These are phyloP conservation scores for Aphelenchoides bicaudatus DNA, from an alignment of 2,888 invertebrate genomes.

Conservation along the genomic window DNA sequence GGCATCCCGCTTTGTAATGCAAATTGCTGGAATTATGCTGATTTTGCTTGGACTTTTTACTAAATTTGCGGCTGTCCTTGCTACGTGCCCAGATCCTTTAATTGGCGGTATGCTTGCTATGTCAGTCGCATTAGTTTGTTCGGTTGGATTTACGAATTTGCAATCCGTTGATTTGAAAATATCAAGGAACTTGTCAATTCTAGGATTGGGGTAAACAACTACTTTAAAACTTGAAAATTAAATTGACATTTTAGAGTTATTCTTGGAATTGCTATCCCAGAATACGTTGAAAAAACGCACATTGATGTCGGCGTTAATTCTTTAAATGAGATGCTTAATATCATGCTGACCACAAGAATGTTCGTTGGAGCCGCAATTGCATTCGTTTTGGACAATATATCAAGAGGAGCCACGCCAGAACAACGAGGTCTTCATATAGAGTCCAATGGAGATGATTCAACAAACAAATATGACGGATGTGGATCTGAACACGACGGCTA, in stretches of 20 bases:
- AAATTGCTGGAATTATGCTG: constrained; percentile 46
- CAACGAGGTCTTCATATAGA: constrained; percentile 57
- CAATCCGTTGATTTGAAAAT: constrained; percentile 28
- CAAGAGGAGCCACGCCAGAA: constrained; percentile 37
- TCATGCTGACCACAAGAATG: constrained; percentile 52
- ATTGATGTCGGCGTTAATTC: constrained; percentile 24
- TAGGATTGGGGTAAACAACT: too few relatives aligned
- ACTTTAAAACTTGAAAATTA: too few relatives aligned
- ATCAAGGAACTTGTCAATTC: constrained; percentile 37
- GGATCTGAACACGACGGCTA: too few relatives aligned
- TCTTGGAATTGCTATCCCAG: constrained; percentile 37
- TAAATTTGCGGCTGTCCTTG: constrained; percentile 45
- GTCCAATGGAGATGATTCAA: too few relatives aligned
- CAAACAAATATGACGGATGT: too few relatives aligned
- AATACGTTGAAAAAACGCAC: constrained; percentile 24
- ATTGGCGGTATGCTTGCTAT: constrained; percentile 51
- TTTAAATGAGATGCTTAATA: constrained; percentile 43
- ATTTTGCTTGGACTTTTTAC: constrained; percentile 46
- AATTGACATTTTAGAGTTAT: constrained; percentile 38
- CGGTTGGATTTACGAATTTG: constrained; percentile 46
- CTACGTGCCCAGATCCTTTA: constrained; percentile 49
- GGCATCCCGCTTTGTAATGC: constrained; percentile 49
- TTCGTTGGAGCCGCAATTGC: constrained; percentile 63
- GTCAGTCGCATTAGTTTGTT: constrained; percentile 34
- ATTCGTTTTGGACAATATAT: constrained; percentile 62